These are phyloP conservation scores for Coelogynopora nodosa DNA, from an alignment of 2,888 invertebrate species.

Conservation along the genomic window DNA sequence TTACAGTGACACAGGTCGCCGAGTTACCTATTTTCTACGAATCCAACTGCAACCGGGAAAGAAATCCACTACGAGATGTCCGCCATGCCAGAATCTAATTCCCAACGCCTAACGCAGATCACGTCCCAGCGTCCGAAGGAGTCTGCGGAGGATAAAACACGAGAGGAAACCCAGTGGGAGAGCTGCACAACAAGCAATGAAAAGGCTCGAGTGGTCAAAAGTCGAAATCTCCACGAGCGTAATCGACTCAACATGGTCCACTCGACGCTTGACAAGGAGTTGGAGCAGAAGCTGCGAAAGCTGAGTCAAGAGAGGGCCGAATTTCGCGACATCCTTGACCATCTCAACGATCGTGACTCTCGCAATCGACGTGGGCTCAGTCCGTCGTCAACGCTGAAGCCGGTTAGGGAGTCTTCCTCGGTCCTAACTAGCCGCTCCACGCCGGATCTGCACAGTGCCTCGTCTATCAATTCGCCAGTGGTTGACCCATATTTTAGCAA, in stretches of 20 bases:
- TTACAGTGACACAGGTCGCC: too few species aligned
- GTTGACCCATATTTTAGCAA: too few species aligned
- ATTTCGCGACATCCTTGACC: not conserved
- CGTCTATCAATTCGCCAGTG: too few species aligned
- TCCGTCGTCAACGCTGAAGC: not conserved
- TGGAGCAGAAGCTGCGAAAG: slow-evolving; percentile 20
- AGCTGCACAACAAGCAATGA: not conserved
- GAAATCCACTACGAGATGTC: too few species aligned
- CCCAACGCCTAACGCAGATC: too few species aligned
- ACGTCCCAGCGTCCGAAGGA: too few species aligned
- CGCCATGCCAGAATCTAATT: too few species aligned
- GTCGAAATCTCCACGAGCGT: not conserved
- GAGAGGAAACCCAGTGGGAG: slow-evolving; percentile 25
- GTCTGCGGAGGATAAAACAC: too few species aligned
- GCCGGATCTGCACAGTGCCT: not conserved
- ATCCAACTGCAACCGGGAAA: too few species aligned
- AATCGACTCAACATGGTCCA: slow-evolving; percentile 16
- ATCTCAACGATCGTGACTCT: not conserved
- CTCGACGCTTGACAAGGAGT: slow-evolving; percentile 11
- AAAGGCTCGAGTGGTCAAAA: not conserved
- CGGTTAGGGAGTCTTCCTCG: not conserved
- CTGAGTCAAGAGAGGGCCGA: not conserved
- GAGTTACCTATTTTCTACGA: too few species aligned
- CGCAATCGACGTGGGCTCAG: not conserved
- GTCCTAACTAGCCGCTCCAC: not conserved